Percentiles rank a stretch among this genome's conserved stretches.
These are phyloP conservation scores for Meiosimyza platycephala DNA, from an alignment of 2,888 invertebrate species.

Conservation along the genomic window DNA sequence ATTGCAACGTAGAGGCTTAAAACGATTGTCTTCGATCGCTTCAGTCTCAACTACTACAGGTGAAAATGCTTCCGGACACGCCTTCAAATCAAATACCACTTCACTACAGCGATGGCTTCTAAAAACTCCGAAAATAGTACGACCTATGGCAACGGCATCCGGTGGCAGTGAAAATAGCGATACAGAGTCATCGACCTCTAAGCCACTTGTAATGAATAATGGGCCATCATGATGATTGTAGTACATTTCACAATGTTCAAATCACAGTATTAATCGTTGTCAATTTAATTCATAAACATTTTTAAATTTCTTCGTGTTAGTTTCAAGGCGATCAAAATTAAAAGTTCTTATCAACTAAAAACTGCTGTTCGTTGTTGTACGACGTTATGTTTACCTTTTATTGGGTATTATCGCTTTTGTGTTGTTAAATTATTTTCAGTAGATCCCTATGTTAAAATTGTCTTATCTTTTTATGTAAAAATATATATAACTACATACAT, in stretches of 20 bases:
- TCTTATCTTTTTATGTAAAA: constrained; percentile 10
- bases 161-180: constrained; percentile 32
- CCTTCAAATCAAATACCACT: constrained; percentile 37
- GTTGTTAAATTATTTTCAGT: not conserved
- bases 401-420: constrained; percentile 10
- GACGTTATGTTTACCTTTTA: constrained; percentile 30
- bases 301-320: not conserved
- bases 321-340: not conserved
- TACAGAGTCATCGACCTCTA: constrained; percentile 28
- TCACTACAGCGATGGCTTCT: constrained; percentile 61
- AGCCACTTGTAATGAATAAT: constrained; percentile 39
- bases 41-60: not conserved
- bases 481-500: not conserved
- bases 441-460: not conserved
- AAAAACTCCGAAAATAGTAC: constrained; percentile 53
- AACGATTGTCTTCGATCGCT: constrained; percentile 8
- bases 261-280: constrained; percentile 26
- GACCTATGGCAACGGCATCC: constrained; percentile 23
- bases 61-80: constrained; percentile 26
- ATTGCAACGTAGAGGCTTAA: constrained; percentile 11
- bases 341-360: not conserved
- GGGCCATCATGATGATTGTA: constrained; percentile 49
- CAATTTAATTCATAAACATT: not conserved
- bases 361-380: constrained; percentile 30
- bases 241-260: constrained; percentile 1